These are phyloP conservation scores for Acheta domesticus DNA, from an alignment of 2,888 invertebrate species.

Conservation along the genomic window DNA sequence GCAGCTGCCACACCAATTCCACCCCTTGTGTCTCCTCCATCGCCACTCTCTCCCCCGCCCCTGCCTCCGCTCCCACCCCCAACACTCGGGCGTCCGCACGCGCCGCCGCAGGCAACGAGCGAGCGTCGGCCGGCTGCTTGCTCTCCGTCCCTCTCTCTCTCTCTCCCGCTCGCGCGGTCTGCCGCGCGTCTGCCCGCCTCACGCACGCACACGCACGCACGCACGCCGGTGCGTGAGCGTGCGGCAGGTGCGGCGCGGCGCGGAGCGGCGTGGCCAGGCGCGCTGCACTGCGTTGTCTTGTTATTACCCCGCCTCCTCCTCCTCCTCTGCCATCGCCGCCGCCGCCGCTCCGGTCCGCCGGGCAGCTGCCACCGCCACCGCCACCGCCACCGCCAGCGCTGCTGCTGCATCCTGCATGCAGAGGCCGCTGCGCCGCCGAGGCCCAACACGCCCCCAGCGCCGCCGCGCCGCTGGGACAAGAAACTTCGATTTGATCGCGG, in stretches of 20 bases:
- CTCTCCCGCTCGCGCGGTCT: neutral
- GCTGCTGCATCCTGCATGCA: neutral
- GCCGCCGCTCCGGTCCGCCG: no score
- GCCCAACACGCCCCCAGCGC: neutral
- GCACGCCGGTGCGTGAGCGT: neutral
- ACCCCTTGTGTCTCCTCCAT: neutral
- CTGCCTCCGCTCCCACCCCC: neutral
- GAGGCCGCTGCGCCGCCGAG: neutral
- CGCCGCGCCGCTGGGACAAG: neutral
- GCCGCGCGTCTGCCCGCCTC: neutral
- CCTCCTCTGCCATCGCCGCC: neutral
- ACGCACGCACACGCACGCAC: neutral
- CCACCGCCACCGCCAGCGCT: neutral
- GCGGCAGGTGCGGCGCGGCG: neutral
- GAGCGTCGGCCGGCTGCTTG: neutral
- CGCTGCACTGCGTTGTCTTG: slow-evolving; percentile 8
- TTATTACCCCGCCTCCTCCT: slow-evolving; percentile 2
- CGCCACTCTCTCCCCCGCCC: neutral
- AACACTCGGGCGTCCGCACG: neutral
- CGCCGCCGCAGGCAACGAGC: neutral
- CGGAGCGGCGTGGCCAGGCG: no score
- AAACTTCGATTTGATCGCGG: slow-evolving; percentile 18
- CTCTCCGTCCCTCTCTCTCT: neutral
- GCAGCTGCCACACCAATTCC: no score
- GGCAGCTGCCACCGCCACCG: neutral